A percentile compares a stretch with the other conserved stretches of the same genome.
phyloP scores from a whole-genome alignment of 2,797 vertebrate species.

The Betta splendens region DNA sequence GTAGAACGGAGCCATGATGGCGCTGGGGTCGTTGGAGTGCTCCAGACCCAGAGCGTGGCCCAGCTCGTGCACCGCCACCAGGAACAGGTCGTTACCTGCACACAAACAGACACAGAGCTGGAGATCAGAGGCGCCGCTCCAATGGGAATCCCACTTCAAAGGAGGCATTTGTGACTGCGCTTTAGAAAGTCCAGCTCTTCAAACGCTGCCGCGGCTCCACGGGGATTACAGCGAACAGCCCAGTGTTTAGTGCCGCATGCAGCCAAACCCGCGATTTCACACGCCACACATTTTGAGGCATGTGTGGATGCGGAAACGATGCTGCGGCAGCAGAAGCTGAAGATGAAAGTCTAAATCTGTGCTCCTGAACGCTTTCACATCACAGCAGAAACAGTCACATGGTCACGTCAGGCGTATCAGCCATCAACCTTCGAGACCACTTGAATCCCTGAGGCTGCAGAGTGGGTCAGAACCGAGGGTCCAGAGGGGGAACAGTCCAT shows the following conservation, averaged over 20 bases:
- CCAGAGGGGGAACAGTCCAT: too few relatives aligned
- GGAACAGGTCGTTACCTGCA: constrained; percentile 93
- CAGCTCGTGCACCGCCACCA: constrained; percentile 95
- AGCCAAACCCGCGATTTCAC: constrained; percentile 22
- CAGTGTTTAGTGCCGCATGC: constrained; percentile 19
- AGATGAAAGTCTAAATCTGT: too few relatives aligned
- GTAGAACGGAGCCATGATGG: constrained; percentile 99
- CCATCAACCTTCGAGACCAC: too few relatives aligned
- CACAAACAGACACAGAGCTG: neutral
- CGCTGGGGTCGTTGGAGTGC: constrained; percentile 95
- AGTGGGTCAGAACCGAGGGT: too few relatives aligned
- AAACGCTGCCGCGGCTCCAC: constrained; percentile 24
- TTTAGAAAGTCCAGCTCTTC: constrained; percentile 39
- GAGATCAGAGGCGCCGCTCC: neutral
- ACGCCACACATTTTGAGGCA: constrained; percentile 32
- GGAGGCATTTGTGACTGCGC: constrained; percentile 26
- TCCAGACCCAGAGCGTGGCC: constrained; percentile 94
- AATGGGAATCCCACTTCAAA: constrained; percentile 45
- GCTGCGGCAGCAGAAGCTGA: too few relatives aligned
- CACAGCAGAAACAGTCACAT: too few relatives aligned
- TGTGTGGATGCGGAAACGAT: constrained; percentile 39
- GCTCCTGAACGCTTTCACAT: too few relatives aligned
- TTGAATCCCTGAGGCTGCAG: too few relatives aligned
- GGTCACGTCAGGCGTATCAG: too few relatives aligned
- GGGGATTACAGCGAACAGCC: constrained; percentile 29